A percentile compares a stretch with the other conserved stretches of the same genome.
These are phyloP conservation scores for Gorsachius magnificus DNA, from an alignment of 2,797 vertebrate genomes.

Conservation along the genomic window DNA sequence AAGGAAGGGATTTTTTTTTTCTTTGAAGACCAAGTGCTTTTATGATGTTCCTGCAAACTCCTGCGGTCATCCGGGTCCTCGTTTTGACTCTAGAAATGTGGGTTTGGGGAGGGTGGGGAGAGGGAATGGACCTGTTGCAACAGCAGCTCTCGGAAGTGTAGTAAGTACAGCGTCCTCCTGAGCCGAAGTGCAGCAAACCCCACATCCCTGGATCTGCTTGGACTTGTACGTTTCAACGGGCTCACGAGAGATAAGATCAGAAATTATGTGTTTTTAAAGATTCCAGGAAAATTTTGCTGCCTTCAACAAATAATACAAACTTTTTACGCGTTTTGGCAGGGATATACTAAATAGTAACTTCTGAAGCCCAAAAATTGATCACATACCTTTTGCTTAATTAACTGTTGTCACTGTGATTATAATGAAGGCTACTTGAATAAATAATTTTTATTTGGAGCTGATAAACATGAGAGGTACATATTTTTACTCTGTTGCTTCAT, in stretches of 20 bases:
- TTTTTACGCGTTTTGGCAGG: neutral
- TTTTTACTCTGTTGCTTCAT: neutral
- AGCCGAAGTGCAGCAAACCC: neutral
- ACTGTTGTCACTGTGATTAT: neutral
- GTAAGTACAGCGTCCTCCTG: neutral
- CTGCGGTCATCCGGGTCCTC: rapidly evolving
- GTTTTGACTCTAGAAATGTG: neutral
- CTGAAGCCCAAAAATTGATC: neutral
- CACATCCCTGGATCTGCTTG: neutral
- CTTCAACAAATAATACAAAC: neutral
- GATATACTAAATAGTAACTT: neutral
- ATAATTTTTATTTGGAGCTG: neutral
- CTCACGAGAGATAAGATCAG: neutral
- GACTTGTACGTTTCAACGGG: neutral
- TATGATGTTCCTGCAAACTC: neutral
- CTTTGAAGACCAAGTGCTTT: rapidly evolving
- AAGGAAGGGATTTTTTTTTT: neutral
- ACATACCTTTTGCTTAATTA: neutral
- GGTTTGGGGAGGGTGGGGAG: neutral
- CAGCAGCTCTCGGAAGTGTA: neutral
- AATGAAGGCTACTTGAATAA: neutral
- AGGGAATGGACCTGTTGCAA: neutral
- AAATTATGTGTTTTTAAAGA: neutral
- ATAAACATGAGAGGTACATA: neutral
- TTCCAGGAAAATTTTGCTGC: neutral